These are phyloP conservation scores for Mionectes olivaceus DNA, from an alignment of 2,797 vertebrate species.

Conservation along the genomic window DNA sequence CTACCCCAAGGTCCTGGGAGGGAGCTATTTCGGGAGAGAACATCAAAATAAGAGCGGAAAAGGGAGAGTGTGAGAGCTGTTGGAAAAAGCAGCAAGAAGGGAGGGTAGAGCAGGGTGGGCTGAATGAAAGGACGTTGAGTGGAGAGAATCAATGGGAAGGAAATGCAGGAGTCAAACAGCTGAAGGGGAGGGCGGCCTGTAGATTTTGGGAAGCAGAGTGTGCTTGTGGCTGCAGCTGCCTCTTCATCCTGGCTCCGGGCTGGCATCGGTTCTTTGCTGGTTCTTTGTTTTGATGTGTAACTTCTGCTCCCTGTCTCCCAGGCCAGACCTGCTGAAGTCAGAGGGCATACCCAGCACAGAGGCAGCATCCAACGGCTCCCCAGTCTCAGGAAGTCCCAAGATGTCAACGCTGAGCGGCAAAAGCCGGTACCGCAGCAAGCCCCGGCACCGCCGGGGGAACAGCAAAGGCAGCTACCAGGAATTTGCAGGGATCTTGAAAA, in stretches of 20 bases:
- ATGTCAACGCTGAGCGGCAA: conserved; percentile 90
- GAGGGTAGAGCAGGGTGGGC: neutral
- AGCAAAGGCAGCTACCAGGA: conserved; percentile 96
- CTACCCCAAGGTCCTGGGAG: neutral
- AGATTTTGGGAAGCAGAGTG: neutral
- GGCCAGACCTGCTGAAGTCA: conserved; percentile 92
- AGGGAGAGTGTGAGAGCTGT: neutral
- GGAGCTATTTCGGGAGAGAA: conserved; percentile 5
- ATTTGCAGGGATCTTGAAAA: conserved; percentile 87
- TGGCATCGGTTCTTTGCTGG: neutral
- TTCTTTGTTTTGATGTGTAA: neutral
- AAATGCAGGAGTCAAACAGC: neutral
- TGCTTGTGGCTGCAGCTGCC: neutral
- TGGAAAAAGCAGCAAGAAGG: neutral
- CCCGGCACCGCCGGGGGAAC: conserved; percentile 92
- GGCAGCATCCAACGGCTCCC: conserved; percentile 85
- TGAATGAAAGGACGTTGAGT: neutral
- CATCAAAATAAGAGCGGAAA: neutral
- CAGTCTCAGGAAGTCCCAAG: conserved; percentile 93
- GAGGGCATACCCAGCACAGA: conserved; percentile 92
- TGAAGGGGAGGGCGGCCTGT: neutral
- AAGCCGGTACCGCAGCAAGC: conserved; percentile 92
- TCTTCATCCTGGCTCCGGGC: neutral
- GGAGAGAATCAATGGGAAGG: neutral
- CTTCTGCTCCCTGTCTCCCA: conserved; percentile 62